Conservation (phyloP, 2,797 vertebrate species). For the Carapus acus region DNA sequence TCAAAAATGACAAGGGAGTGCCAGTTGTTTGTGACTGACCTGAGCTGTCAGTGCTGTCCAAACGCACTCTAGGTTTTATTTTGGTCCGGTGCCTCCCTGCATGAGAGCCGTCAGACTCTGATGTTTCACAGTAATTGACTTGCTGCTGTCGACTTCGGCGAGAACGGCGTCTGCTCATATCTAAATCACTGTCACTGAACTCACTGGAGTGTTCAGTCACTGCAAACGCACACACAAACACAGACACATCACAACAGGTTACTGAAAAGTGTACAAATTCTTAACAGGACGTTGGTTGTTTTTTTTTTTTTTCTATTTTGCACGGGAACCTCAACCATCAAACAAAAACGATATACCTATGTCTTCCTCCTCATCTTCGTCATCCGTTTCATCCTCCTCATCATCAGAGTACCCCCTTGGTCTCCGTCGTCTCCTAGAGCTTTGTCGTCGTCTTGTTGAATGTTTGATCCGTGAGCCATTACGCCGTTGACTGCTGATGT, state of each 20-base stretch:
- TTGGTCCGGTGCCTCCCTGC: conserved; percentile 72
- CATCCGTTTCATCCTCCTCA: conserved; percentile 86
- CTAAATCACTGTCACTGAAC: conserved; percentile 90
- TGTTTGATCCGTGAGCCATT: conserved; percentile 54
- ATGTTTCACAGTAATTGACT: conserved; percentile 95
- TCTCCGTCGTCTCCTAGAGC: conserved; percentile 71
- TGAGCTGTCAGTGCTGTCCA: conserved; percentile 85
- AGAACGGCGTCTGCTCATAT: conserved; percentile 87
- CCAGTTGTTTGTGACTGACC: conserved; percentile 72
- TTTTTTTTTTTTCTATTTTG: too few relatives aligned
- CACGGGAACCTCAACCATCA: not conserved
- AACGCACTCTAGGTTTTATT: conserved; percentile 72
- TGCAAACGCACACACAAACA: conserved; percentile 41
- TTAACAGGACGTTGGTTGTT: too few relatives aligned
- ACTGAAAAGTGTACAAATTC: too few relatives aligned
- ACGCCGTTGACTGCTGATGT: conserved; percentile 26
- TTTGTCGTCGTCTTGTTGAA: conserved; percentile 68
- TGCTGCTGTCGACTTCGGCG: conserved; percentile 86
- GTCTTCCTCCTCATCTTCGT: conserved; percentile 77
- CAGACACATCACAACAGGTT: too few relatives aligned
- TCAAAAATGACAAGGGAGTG: too few relatives aligned
- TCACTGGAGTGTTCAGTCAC: conserved; percentile 90
- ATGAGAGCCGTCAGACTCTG: conserved; percentile 89
- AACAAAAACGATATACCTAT: conserved; percentile 52
- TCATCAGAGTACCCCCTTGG: conserved; percentile 91